Base-by-base conservation (phyloP, 92 coral and sea anemone genomes). In the Porites evermanni region DNA sequence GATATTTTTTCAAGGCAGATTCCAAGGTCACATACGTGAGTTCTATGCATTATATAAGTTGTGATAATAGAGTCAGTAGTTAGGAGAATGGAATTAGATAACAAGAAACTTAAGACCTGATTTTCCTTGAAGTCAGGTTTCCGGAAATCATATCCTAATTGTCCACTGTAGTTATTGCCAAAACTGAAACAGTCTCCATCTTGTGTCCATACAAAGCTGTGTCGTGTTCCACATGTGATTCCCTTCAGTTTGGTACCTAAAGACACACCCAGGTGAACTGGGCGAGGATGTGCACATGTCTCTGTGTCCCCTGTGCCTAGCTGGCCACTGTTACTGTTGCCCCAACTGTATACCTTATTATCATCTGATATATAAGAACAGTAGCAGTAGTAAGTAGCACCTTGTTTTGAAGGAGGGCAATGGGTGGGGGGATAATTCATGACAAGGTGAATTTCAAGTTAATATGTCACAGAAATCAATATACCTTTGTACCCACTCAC, bases 251-350 rank as follows among this genome's bases (percentile, higher is more conserved):
- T 89, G 44, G 90, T 89, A 47, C 89, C 94, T 51, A 92, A 87
- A 12, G 93, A 84, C 51, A 89, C 84, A 47, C 95, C 98, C 50
- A 97, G 77, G 78, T 85, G 90, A 8, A 97, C 83, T 56, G 67
- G 85, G 12, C 86, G 91, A 21, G 99, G 99, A 50, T 92, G 91
- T 18, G 84, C 64, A 79, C 89, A 78, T 7, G 98, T 91, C 81
- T 92, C 80, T 59, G 93, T 82, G 71, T 81, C 81, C 12, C 98
- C 99, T 63, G 88, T 89, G 1, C 99, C 99, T 26, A 97, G 86
- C 83, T 97, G 99, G 32, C 99, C 99, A 92, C 99, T 95, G 82
- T 95, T 97, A 76, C 99, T 87, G 81, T 97, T 97, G 38, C 99
- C 99, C 99, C 99, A 97, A 77, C 97, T 93, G 86, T 89, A 97